phyloP scores from a whole-genome alignment of 2,113 vertebrate genomes.

The Rana temporaria region DNA sequence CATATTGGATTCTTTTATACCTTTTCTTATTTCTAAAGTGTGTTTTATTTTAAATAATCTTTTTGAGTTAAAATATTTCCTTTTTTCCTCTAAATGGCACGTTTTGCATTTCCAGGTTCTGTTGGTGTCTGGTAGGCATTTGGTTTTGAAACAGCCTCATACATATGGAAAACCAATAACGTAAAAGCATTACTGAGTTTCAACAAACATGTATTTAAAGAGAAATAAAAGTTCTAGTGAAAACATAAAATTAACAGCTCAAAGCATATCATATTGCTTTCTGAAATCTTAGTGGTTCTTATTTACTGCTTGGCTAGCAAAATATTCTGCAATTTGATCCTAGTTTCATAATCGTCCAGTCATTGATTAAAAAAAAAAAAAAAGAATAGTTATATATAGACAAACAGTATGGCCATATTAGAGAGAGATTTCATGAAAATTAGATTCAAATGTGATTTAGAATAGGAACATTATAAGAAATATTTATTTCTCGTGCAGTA shows the following conservation, averaged over 20 bases:
- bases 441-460: neutral
- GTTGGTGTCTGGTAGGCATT: slow-evolving; percentile 58
- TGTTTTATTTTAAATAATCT: too few species aligned
- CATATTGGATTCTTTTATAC: too few species aligned
- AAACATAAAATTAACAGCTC: slow-evolving; percentile 48
- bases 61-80: neutral
- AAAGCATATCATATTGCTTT: slow-evolving; percentile 60
- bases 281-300: slow-evolving; percentile 50
- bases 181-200: slow-evolving; percentile 56
- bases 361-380: too few species aligned
- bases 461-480: neutral
- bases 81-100: slow-evolving; percentile 49
- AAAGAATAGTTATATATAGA: too few species aligned
- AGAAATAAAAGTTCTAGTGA: slow-evolving; percentile 61
- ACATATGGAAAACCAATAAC: slow-evolving; percentile 56
- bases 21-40: too few species aligned
- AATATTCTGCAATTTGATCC: neutral
- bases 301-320: slow-evolving; percentile 61
- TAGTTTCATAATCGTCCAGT: neutral
- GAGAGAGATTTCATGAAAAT: neutral
- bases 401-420: too few species aligned
- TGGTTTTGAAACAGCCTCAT: slow-evolving; percentile 15
- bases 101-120: slow-evolving; percentile 57
- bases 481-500: neutral
- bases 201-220: slow-evolving; percentile 63